phyloP scores from a whole-genome alignment of 2,888 invertebrate genomes.

The Lochmaea capreae region DNA sequence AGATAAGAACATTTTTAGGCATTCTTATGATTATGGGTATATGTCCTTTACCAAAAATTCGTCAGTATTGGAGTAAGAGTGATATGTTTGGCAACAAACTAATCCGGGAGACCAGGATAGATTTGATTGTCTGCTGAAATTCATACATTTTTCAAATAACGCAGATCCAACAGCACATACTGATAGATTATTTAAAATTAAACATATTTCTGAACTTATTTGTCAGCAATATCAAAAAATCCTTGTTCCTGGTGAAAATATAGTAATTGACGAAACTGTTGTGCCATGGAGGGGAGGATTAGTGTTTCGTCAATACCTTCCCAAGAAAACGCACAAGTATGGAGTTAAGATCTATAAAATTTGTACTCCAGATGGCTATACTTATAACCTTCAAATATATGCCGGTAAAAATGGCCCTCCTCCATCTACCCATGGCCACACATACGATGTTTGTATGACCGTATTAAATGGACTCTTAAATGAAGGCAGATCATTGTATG shows the following conservation, averaged over 20 bases:
- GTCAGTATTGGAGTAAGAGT: too few relatives aligned
- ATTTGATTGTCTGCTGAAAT: too few relatives aligned
- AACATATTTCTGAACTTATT: not conserved
- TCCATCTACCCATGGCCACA: not conserved
- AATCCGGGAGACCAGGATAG: too few relatives aligned
- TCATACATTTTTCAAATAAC: too few relatives aligned
- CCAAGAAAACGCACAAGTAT: not conserved
- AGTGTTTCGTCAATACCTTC: conserved; percentile 23
- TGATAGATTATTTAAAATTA: not conserved
- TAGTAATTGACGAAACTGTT: conserved; percentile 2
- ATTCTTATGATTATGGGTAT: too few relatives aligned
- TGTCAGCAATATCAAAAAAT: not conserved
- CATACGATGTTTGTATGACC: not conserved
- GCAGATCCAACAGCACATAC: too few relatives aligned
- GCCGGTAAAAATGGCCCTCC: not conserved
- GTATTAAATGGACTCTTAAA: not conserved
- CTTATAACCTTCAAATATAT: too few relatives aligned
- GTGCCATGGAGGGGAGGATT: conserved; percentile 16
- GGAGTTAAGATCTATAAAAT: too few relatives aligned
- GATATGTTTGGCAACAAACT: too few relatives aligned
- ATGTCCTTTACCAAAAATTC: too few relatives aligned
- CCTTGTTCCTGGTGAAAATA: not conserved
- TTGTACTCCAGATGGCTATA: too few relatives aligned
- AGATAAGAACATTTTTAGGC: too few relatives aligned
- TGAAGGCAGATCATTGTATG: not conserved